Percentiles rank a stretch among this genome's conserved stretches.
These are phyloP conservation scores for Microchirus variegatus DNA, from an alignment of 2,797 vertebrate species.

Conservation along the genomic window DNA sequence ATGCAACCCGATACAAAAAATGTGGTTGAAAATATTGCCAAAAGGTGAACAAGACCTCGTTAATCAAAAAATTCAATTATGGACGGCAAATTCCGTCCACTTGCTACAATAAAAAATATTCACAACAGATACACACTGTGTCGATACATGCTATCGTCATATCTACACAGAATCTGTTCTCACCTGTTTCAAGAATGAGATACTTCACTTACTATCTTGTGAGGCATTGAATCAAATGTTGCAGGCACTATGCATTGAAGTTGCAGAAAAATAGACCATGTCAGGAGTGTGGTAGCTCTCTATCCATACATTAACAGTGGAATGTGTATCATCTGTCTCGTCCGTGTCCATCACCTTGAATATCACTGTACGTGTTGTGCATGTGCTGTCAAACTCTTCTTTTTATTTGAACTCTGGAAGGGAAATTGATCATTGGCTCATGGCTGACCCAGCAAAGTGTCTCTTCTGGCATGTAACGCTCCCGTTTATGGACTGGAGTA, in stretches of 20 bases:
- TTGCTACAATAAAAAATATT: no score
- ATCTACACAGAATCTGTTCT: no score
- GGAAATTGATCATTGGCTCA: slow-evolving; percentile 46
- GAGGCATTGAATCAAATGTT: neutral
- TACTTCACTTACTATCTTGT: no score
- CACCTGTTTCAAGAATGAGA: no score
- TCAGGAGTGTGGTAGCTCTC: neutral
- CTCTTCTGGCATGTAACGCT: slow-evolving; percentile 66
- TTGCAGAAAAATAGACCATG: neutral
- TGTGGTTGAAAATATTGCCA: no score
- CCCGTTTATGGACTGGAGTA: slow-evolving; percentile 57
- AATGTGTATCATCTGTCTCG: slow-evolving; percentile 5
- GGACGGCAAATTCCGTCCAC: no score
- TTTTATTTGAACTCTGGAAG: slow-evolving; percentile 52
- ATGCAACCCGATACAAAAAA: no score
- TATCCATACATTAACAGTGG: neutral
- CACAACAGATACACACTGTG: no score
- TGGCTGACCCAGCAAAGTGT: slow-evolving; percentile 42
- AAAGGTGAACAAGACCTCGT: no score
- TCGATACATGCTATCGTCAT: no score
- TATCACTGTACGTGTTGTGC: neutral
- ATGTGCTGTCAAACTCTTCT: slow-evolving; percentile 34
- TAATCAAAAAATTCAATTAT: no score
- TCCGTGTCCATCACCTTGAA: slow-evolving; percentile 1
- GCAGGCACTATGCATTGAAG: neutral